phyloP scores from a whole-genome alignment of 2,888 invertebrate genomes.

The Keiferia lycopersicella region DNA sequence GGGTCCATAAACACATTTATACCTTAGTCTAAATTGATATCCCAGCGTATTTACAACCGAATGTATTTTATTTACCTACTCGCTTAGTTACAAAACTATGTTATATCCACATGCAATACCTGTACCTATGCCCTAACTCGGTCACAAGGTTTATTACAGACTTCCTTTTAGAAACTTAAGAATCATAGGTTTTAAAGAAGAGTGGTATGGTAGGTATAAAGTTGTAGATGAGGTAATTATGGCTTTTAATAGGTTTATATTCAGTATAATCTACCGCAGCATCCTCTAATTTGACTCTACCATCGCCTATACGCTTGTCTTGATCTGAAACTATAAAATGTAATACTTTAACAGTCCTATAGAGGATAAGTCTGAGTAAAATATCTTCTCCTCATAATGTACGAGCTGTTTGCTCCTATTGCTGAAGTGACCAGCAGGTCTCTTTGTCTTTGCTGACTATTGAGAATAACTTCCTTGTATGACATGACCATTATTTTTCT shows the following conservation, averaged over 20 bases:
- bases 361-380: no score
- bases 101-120: neutral
- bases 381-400: neutral
- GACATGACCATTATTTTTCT: no score
- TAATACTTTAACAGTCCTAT: no score
- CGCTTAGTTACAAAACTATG: no score
- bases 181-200: neutral
- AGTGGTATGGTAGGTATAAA: neutral
- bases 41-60: no score
- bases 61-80: neutral
- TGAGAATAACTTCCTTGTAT: no score
- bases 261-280: neutral
- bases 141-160: slow-evolving; percentile 17
- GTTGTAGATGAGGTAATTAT: slow-evolving; percentile 1
- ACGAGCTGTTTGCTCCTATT: no score
- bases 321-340: neutral
- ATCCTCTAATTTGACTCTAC: neutral
- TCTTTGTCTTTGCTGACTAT: no score
- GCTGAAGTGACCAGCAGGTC: no score
- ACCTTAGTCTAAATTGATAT: no score
- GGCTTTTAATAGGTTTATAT: slow-evolving; percentile 9
- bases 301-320: neutral
- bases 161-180: slow-evolving; percentile 12
- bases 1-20: no score
- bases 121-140: slow-evolving; percentile 18